Percentiles rank a stretch among this genome's conserved stretches.
Conservation (phyloP, 2,113 vertebrate genomes). For the Mustela lutreola region DNA sequence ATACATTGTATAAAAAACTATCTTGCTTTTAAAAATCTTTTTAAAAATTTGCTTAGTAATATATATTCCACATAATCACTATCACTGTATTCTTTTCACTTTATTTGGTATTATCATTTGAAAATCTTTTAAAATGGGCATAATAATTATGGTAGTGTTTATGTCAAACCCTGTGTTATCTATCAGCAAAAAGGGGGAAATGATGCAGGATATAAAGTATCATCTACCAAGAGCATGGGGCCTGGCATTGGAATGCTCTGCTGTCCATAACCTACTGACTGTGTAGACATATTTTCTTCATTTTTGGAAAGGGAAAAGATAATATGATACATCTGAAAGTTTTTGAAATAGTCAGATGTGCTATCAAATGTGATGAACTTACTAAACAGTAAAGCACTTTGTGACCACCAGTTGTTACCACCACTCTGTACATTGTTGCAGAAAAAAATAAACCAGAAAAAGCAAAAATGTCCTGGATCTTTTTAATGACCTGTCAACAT, state of each 20-base stretch:
- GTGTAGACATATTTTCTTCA: not conserved
- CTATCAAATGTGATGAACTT: not conserved
- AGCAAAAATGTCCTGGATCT: not conserved
- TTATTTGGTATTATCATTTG: not conserved
- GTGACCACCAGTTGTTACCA: not conserved
- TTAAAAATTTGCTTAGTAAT: not conserved
- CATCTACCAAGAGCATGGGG: fast-evolving
- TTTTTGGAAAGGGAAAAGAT: not conserved
- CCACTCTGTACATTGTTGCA: not conserved
- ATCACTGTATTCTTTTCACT: not conserved
- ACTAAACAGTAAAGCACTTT: not conserved
- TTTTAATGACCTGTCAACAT: not conserved
- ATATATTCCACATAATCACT: not conserved
- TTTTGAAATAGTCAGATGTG: not conserved
- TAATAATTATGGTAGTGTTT: not conserved
- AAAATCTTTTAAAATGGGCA: not conserved
- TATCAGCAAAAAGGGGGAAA: not conserved
- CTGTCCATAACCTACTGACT: not conserved
- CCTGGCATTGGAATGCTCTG: not conserved
- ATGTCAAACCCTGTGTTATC: not conserved
- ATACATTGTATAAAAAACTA: not conserved
- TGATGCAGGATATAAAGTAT: not conserved
- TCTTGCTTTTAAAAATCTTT: not conserved
- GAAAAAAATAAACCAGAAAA: not conserved
- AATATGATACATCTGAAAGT: not conserved